Evolutionary conservation across 37 sponge, comb jelly and placozoan genomes (phyloP).

Genomic region (Amphimedon queenslandica): DNA sequence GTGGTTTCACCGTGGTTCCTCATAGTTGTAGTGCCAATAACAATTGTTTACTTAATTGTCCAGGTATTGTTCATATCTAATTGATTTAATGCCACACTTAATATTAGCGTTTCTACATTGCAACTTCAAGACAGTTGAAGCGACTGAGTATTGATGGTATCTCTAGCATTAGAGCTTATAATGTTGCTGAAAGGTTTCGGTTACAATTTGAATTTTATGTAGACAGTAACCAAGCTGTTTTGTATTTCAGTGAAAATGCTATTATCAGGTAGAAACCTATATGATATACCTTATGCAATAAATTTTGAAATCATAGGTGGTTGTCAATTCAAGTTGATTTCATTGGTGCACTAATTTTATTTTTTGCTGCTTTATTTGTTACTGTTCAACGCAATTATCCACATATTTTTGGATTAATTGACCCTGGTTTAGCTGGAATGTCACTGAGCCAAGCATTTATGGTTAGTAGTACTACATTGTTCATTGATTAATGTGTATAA

Average conservation of each 20-base stretch:
- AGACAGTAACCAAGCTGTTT: no score
- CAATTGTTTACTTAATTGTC: no score
- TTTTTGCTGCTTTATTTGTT: conserved; percentile 91
- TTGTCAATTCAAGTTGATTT: conserved; percentile 81
- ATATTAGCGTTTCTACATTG: conserved; percentile 65
- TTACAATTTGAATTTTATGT: conserved; percentile 68
- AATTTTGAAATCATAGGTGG: conserved; percentile 41
- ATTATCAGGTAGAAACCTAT: no score
- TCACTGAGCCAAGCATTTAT: conserved; percentile 82
- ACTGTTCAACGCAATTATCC: conserved; percentile 54
- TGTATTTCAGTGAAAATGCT: no score
- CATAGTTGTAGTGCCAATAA: no score
- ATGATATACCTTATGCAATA: background rate
- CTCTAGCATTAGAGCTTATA: no score
- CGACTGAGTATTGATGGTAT: conserved; percentile 55
- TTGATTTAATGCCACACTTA: no score
- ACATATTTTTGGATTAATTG: conserved; percentile 11
- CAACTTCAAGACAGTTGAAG: no score
- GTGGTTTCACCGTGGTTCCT: no score
- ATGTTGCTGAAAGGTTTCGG: no score
- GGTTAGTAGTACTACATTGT: conserved; percentile 32
- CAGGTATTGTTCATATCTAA: no score
- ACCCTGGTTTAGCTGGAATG: conserved; percentile 77
- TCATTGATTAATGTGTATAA: conserved; percentile 87
- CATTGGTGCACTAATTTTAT: conserved; percentile 68